Percentiles rank a stretch among this genome's conserved stretches.
These are phyloP conservation scores for Xylota sylvarum DNA, from an alignment of 2,888 invertebrate genomes.

Conservation along the genomic window DNA sequence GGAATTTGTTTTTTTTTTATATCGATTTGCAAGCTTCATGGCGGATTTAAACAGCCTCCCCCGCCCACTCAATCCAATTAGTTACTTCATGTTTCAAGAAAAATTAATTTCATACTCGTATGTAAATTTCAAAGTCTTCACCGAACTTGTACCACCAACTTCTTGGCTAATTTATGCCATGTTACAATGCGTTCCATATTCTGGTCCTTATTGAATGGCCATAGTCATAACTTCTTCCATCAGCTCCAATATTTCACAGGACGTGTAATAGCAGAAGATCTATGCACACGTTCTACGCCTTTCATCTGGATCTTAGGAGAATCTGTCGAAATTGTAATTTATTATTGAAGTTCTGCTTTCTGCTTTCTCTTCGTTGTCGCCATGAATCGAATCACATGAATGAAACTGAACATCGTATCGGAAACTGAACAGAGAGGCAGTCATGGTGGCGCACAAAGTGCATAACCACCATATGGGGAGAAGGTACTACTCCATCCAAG, in stretches of 20 bases:
- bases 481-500: background rate
- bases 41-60: background rate
- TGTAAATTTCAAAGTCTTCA: conserved; percentile 10
- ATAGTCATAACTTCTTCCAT: conserved; percentile 71
- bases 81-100: background rate
- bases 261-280: conserved; percentile 15
- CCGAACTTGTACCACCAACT: background rate
- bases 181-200: conserved; percentile 6
- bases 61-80: background rate
- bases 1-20: conserved; percentile 44
- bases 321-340: conserved; percentile 76
- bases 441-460: conserved; percentile 27
- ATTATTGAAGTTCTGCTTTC: conserved; percentile 67
- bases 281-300: conserved; percentile 5
- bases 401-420: conserved; percentile 50
- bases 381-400: conserved; percentile 46
- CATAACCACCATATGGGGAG: conserved; percentile 21
- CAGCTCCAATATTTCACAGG: conserved; percentile 70
- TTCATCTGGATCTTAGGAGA: conserved; percentile 60
- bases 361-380: conserved; percentile 3
- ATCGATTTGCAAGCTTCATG: conserved; percentile 1
- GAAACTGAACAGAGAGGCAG: conserved; percentile 36
- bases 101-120: conserved; percentile 18
- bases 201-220: conserved; percentile 59
- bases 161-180: conserved; percentile 58